Base-by-base conservation (phyloP, 92 coral and sea anemone genomes). In the Phenganax subtilis region DNA sequence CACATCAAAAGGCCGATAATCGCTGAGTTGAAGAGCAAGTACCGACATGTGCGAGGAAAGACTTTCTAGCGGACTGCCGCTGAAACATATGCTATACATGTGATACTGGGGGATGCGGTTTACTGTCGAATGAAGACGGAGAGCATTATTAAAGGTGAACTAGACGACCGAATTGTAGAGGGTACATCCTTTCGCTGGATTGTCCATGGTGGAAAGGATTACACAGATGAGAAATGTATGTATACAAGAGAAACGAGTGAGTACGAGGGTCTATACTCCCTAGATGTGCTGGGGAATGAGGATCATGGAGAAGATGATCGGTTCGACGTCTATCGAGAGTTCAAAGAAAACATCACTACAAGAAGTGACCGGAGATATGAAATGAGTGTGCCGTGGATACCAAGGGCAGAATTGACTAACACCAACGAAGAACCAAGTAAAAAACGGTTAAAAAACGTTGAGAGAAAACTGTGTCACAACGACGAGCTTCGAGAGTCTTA, bases 121-220 rank as follows among this genome's bases (percentile, higher is more conserved):
- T 77, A 84, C 63, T 77, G 87, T 59, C 68, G 72, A 56, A 85
- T 88, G 31, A 59, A 86, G 57, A 81, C 89, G 2, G 89, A 85
- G 14, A 69, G 72, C 30, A 74, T 88, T 51, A 57, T 57, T 73
- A 85, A 85, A 75, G 91, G 87, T 12, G 9, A 74, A 82, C 89
- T 82, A 20, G 87, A 86, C 7, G 91, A 89, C 51, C 87, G 87
- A 12, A 60, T 82, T 29, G 85, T 86, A 28, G 89, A 88, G 55
- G 91, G 89, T 31, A 89, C 89, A 12, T 78, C 83, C 76, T 89
- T 89, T 69, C 84, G 90, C 51, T 89, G 89, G 89, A 78, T 88
- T 51, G 81, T 89, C 25, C 92, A 80, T 55, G 89, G 87, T 55
- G 89, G 87, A 10, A 47, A 66, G 27, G 87, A 89, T 25, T 86